Conservation (phyloP, 1,140 invertebrate species). For the Nasonia longicornis region DNA sequence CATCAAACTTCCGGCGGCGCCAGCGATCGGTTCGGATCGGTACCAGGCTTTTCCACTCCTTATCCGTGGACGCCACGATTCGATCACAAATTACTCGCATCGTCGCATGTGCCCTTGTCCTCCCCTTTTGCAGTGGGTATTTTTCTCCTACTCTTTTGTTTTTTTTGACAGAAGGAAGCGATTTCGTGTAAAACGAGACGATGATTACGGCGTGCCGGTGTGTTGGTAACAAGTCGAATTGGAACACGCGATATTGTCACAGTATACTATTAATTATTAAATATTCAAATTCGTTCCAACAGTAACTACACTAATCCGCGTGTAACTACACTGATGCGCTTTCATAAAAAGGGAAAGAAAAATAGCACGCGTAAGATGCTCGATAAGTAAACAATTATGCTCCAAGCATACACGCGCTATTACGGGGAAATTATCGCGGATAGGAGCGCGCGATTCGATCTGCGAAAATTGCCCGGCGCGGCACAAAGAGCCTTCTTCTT, state of each 20-base stretch:
- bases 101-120: not conserved
- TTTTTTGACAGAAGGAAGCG: not conserved
- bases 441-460: constrained; percentile 4
- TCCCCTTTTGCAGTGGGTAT: not conserved
- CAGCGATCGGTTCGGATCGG: not conserved
- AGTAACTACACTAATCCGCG: no score
- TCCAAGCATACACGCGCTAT: not conserved
- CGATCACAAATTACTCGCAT: not conserved
- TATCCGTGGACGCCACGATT: not conserved
- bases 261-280: no score
- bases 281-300: no score
- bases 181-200: constrained; percentile 3
- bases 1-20: not conserved
- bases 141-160: not conserved
- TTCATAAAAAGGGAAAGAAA: not conserved
- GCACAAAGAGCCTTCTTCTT: not conserved
- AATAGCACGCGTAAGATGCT: not conserved
- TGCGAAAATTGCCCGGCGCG: constrained; percentile 14
- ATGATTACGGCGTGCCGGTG: not conserved
- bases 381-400: constrained; percentile 13
- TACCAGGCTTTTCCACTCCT: not conserved
- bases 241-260: no score
- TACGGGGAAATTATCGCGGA: not conserved
- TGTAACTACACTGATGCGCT: no score
- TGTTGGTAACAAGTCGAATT: not conserved